Evolutionary conservation across 2,888 invertebrate species (phyloP).

Genomic region (Heteropelma amictum): DNA sequence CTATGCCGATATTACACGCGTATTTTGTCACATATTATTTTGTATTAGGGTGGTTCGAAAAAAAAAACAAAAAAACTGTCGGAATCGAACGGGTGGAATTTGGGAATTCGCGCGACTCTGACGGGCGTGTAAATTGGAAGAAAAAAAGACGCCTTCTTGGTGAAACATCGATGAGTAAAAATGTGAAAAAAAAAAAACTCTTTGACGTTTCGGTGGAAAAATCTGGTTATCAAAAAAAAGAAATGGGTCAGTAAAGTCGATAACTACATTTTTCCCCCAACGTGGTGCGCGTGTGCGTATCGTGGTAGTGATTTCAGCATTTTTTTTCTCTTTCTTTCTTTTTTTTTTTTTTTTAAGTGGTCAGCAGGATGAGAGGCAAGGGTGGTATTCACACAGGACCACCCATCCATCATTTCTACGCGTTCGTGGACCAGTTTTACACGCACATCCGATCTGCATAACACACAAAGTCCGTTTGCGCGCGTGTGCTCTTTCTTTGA

Average conservation of each 20-base stretch:
- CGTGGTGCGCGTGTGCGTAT: conserved; percentile 24
- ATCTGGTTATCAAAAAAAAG: no score
- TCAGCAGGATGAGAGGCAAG: conserved; percentile 43
- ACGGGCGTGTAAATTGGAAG: no score
- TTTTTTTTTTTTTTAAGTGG: conserved; percentile 21
- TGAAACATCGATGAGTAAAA: no score
- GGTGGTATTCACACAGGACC: conserved; percentile 39
- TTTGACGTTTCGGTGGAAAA: neutral
- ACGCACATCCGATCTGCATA: no score
- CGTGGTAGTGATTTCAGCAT: conserved; percentile 41
- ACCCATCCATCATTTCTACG: conserved; percentile 49
- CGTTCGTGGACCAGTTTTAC: conserved; percentile 45
- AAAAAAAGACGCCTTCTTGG: no score
- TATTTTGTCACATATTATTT: neutral
- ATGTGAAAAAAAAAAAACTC: neutral
- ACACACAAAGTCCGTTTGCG: no score
- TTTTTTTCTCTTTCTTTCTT: conserved; percentile 14
- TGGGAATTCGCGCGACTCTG: no score
- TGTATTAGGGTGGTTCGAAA: no score
- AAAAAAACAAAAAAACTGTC: neutral
- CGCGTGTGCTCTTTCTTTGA: no score
- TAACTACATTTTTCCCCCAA: conserved; percentile 16
- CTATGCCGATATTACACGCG: neutral
- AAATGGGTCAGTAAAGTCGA: conserved; percentile 6
- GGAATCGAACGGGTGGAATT: neutral